Percentiles rank a stretch among this genome's conserved stretches.
These are phyloP conservation scores for Umimayanthus chanpuru DNA, from an alignment of 92 coral and sea anemone species.

Conservation along the genomic window DNA sequence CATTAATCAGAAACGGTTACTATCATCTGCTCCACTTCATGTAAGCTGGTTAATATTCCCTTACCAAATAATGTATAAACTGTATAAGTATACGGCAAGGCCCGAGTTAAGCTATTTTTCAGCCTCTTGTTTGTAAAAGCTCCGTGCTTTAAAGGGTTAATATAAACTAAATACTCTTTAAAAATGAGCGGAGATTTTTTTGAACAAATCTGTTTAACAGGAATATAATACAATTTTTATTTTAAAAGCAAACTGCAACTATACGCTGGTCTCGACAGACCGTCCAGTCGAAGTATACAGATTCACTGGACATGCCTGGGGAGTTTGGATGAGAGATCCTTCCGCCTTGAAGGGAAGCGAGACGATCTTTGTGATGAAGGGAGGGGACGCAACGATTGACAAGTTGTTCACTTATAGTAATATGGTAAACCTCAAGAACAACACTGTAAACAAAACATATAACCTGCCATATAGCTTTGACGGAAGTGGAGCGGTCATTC, in stretches of 20 bases:
- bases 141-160: too few species aligned
- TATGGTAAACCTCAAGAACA: neutral
- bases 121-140: too few species aligned
- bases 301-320: neutral
- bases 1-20: too few species aligned
- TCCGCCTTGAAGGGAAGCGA: neutral
- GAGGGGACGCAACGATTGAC: neutral
- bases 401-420: neutral
- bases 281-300: neutral
- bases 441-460: neutral
- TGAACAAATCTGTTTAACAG: too few species aligned
- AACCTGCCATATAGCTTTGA: neutral
- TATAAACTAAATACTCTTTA: too few species aligned
- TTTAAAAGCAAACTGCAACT: neutral
- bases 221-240: too few species aligned
- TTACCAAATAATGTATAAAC: too few species aligned
- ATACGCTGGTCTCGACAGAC: neutral
- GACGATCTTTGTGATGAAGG: slow-evolving; percentile 1
- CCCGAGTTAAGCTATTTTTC: too few species aligned
- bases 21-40: too few species aligned
- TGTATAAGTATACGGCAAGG: too few species aligned
- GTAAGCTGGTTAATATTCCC: too few species aligned
- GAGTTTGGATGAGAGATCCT: slow-evolving; percentile 13
- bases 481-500: neutral
- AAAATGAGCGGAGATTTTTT: too few species aligned